phyloP scores from a whole-genome alignment of 2,797 vertebrate species.

The Limosa lapponica region DNA sequence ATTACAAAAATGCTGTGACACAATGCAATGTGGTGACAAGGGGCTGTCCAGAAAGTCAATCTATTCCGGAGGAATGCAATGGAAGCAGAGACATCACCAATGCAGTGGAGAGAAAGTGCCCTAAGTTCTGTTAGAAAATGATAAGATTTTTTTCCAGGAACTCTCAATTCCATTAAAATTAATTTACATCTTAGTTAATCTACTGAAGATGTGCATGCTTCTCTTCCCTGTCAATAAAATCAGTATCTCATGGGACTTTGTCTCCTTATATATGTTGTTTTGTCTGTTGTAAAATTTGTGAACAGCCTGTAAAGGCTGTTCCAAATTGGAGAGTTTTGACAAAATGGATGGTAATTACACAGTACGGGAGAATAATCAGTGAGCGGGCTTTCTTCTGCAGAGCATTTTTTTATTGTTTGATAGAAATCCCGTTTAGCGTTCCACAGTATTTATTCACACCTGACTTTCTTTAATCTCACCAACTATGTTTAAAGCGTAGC shows the following conservation, averaged over 20 bases:
- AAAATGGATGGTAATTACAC: neutral
- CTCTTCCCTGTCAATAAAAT: neutral
- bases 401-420: neutral
- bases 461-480: neutral
- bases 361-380: neutral
- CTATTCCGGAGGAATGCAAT: neutral
- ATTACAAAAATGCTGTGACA: neutral
- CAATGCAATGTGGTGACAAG: neutral
- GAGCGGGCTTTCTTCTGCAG: neutral
- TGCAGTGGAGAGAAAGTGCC: neutral
- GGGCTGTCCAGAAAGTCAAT: neutral
- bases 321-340: neutral
- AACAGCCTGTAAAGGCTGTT: neutral
- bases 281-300: neutral
- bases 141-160: neutral
- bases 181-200: constrained; percentile 18
- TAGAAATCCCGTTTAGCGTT: constrained; percentile 1
- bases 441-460: neutral
- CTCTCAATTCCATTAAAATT: neutral
- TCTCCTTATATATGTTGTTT: neutral
- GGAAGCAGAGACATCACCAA: neutral
- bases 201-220: neutral
- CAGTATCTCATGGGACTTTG: neutral
- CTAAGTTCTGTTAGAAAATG: neutral
- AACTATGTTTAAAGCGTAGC: fast-evolving